Evolutionary conservation across 1,140 invertebrate genomes (phyloP).

Genomic region (Apis dorsata): DNA sequence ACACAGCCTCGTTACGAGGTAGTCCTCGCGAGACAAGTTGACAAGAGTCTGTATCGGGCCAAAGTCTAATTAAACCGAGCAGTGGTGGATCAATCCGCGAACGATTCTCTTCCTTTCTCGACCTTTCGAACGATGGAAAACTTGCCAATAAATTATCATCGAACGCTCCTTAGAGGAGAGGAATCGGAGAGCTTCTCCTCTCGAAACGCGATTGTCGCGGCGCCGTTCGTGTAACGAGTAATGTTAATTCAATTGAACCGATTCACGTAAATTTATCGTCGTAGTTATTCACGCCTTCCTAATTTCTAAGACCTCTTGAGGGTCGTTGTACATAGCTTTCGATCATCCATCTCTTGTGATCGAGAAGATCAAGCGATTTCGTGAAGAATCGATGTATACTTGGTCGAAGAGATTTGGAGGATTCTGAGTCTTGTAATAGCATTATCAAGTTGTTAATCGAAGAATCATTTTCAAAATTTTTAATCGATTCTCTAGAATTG

Average conservation of each 20-base stretch:
- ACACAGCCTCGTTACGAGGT: conserved; percentile 31
- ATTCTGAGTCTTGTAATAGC: too few relatives aligned
- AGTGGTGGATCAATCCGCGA: conserved; percentile 11
- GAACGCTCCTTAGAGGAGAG: conserved; percentile 31
- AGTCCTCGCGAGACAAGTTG: conserved; percentile 43
- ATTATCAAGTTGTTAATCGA: too few relatives aligned
- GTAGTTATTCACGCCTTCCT: neutral
- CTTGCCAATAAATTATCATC: conserved; percentile 65
- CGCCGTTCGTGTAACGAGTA: conserved; percentile 29
- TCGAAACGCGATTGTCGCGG: conserved; percentile 43
- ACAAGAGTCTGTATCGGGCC: conserved; percentile 49
- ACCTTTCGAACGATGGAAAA: conserved; percentile 25
- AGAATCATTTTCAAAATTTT: too few relatives aligned
- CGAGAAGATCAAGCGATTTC: too few relatives aligned
- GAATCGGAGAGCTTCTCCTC: conserved; percentile 54
- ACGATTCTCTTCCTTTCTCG: neutral
- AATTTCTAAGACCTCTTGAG: neutral
- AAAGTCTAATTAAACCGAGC: conserved; percentile 62
- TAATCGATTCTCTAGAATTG: too few relatives aligned
- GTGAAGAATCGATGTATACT: too few relatives aligned
- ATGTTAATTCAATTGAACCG: conserved; percentile 68
- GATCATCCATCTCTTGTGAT: too few relatives aligned
- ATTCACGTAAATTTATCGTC: conserved; percentile 52
- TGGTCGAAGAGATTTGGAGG: too few relatives aligned
- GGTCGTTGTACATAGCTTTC: too few relatives aligned